Evolutionary conservation across 2,797 vertebrate species (phyloP).

Genomic region (Gymnopithys bicolor): DNA sequence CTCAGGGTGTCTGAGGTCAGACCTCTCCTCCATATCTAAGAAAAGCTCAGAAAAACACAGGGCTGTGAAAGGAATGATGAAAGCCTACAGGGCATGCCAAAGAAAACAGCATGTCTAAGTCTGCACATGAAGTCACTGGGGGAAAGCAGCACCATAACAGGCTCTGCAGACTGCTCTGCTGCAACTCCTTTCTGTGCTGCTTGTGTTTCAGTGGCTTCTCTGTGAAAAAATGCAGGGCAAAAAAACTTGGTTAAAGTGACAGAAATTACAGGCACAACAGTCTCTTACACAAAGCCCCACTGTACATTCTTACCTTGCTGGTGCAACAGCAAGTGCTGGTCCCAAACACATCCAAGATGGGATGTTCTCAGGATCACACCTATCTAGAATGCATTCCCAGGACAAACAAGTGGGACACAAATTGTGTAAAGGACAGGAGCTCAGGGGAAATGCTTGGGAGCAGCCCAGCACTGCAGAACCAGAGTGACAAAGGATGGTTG

Average conservation of each 20-base stretch:
- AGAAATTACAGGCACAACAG: background rate
- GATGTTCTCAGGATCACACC: background rate
- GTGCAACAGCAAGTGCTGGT: background rate
- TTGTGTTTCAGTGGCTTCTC: background rate
- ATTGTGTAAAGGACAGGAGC: background rate
- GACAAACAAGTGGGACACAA: background rate
- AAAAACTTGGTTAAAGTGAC: background rate
- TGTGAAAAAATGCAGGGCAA: background rate
- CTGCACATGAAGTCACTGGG: background rate
- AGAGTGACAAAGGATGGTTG: background rate
- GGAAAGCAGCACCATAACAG: background rate
- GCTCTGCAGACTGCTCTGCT: background rate
- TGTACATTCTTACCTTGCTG: background rate
- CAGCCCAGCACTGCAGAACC: background rate
- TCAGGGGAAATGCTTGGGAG: rapidly evolving
- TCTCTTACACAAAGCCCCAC: background rate
- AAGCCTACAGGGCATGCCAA: background rate
- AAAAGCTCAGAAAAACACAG: background rate
- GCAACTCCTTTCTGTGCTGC: background rate
- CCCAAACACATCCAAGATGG: background rate
- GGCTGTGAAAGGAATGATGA: background rate
- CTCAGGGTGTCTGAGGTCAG: background rate
- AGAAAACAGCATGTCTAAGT: slow-evolving; percentile 1
- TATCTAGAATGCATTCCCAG: background rate
- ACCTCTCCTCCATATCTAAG: background rate